Base-by-base conservation (phyloP, 2,888 invertebrate species). In the Tenodera sinensis region DNA sequence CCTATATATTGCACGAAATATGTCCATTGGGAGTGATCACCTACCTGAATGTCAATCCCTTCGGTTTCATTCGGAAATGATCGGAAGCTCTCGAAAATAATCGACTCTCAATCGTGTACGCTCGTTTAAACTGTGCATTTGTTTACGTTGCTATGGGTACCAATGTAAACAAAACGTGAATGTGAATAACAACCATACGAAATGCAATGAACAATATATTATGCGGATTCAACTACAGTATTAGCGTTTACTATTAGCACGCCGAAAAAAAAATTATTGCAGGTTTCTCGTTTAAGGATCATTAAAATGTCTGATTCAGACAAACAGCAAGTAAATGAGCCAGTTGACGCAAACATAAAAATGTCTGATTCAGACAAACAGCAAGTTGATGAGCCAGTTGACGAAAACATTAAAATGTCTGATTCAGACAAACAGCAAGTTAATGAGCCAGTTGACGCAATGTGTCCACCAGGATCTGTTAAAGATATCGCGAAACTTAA, bases 21-120 rank as follows among this genome's bases (percentile, higher is more conserved):
- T 83, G 27, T 82, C n/a, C 83, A 82, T 34, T 87, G 83, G 87
- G 83, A 87, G 87, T 87, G 83, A 87, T 87, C 87, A 87, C 87
- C 87, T 87, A 87, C 83, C 87, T 87, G 87, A 87, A 87, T 87
- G 87, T 87, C 87, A 87, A 83, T 87, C 83, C 82, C 83, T 30
- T 87, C 87, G 83, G 34, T 28, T 28, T 82, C 28, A 34, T 83
- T 87, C 82, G 87, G 9, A 25, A 28, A 14, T 82, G 12, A 28
- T 30, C 87, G 87, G n/a, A 30, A 25, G 20, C 3, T 0, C n/a
- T 87, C 87, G 87, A 28, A 7, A 28, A n/a, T 28, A 82, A 28
- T 87, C 87, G 84, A 6, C 25, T 25, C 12, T 28, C 28, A 9
- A 30, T 34, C 30, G 87, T 25, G n/a, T 3, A 34, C 2, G 54